Conservation (phyloP, 2,888 invertebrate species). For the Nemotelus nigrinus region DNA sequence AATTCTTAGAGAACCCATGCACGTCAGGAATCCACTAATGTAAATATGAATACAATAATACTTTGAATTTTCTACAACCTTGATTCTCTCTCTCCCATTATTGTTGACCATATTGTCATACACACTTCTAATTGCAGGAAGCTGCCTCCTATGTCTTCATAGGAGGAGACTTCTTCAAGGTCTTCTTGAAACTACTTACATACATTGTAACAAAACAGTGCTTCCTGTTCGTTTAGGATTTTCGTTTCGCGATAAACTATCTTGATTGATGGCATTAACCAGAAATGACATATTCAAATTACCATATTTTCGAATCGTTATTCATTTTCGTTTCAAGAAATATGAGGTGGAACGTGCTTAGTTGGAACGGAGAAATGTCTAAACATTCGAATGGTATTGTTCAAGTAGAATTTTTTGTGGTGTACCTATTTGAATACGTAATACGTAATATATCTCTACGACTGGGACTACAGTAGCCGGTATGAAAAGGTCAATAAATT, state of each 20-base stretch:
- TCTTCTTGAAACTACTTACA: neutral
- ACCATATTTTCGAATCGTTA: neutral
- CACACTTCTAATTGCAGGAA: too few species aligned
- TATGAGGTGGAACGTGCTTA: neutral
- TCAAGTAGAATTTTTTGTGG: slow-evolving; percentile 3
- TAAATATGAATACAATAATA: too few species aligned
- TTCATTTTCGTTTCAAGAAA: neutral
- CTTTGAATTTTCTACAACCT: too few species aligned
- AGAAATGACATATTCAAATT: slow-evolving; percentile 25
- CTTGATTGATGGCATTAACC: slow-evolving; percentile 39
- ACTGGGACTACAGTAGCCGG: neutral
- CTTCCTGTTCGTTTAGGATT: slow-evolving; percentile 10
- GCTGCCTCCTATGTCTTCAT: neutral
- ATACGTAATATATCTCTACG: neutral
- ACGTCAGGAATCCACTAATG: too few species aligned
- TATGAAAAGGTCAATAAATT: slow-evolving; percentile 31
- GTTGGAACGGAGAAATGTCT: slow-evolving; percentile 1
- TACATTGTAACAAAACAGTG: neutral
- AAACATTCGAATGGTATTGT: slow-evolving; percentile 9
- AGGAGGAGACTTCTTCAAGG: slow-evolving; percentile 11
- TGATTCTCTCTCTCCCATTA: too few species aligned
- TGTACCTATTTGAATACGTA: neutral
- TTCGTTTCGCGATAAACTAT: slow-evolving; percentile 16
- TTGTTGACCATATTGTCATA: too few species aligned
- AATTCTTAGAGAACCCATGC: too few species aligned